Percentiles rank a stretch among this genome's conserved stretches.
Conservation (phyloP, 2,113 vertebrate species). For the Notarius lentiginosus region DNA sequence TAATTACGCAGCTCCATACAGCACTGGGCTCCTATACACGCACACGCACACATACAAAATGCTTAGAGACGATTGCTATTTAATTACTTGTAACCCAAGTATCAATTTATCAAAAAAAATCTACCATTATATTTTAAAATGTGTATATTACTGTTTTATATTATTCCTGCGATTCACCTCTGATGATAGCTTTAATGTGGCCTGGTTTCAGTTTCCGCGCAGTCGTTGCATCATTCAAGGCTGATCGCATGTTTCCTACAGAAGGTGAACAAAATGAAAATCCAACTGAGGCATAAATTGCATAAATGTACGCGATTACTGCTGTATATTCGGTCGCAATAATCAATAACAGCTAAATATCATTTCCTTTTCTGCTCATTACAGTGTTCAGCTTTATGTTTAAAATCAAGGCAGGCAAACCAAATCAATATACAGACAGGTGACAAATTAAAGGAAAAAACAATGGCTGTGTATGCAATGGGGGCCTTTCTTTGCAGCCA, state of each 20-base stretch:
- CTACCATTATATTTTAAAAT: not conserved
- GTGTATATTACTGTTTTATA: not conserved
- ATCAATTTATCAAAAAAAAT: not conserved
- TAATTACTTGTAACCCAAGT: not conserved
- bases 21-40: slow-evolving; percentile 83
- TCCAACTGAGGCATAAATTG: not conserved
- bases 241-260: slow-evolving; percentile 90
- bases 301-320: not conserved
- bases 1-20: slow-evolving; percentile 83
- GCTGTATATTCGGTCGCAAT: not conserved
- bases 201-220: slow-evolving; percentile 87
- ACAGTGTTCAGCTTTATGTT: not conserved
- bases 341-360: not conserved
- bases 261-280: not conserved
- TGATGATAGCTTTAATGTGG: slow-evolving; percentile 87
- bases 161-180: slow-evolving; percentile 74
- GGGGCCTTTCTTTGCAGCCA: not conserved
- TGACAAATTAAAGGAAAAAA: not conserved
- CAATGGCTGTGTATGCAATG: not conserved
- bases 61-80: not conserved
- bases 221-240: slow-evolving; percentile 81
- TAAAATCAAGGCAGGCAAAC: not conserved
- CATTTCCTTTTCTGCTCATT: not conserved
- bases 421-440: not conserved
- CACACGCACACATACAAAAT: not conserved